Evolutionary conservation across 2,888 invertebrate species (phyloP).

Genomic region (Asteroscopus sphinx): DNA sequence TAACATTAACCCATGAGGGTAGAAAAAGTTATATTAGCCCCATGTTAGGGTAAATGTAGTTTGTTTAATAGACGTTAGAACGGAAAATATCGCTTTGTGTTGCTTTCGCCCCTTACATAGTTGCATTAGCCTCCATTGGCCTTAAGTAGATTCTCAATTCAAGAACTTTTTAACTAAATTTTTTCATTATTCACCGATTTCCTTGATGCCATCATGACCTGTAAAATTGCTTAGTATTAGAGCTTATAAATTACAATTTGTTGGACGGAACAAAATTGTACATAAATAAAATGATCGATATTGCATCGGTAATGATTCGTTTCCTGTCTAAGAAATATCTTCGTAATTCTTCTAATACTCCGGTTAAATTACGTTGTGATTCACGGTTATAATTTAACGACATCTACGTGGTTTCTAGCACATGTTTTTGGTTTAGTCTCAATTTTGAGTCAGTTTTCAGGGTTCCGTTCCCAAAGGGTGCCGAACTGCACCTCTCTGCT

Average conservation of each 20-base stretch:
- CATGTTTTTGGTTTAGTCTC: constrained; percentile 39
- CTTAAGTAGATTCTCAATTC: too few species aligned
- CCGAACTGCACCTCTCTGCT: too few species aligned
- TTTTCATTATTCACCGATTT: constrained; percentile 22
- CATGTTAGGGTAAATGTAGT: too few species aligned
- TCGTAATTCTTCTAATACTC: constrained; percentile 43
- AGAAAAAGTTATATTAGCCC: too few species aligned
- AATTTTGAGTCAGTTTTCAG: constrained; percentile 30
- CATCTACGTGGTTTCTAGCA: constrained; percentile 38
- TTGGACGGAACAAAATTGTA: constrained; percentile 54
- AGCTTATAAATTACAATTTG: constrained; percentile 45
- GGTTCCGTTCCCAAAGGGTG: too few species aligned
- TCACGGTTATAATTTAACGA: constrained; percentile 54
- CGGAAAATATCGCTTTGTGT: too few species aligned
- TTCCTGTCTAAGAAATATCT: constrained; percentile 61
- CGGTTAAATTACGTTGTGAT: constrained; percentile 44
- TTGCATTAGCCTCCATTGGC: too few species aligned
- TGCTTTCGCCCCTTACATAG: too few species aligned
- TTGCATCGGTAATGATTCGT: constrained; percentile 57
- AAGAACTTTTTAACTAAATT: neutral
- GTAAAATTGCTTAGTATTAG: constrained; percentile 41
- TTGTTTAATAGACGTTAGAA: too few species aligned
- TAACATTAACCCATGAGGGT: too few species aligned
- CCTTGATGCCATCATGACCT: constrained; percentile 21
- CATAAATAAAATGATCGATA: constrained; percentile 61